These are phyloP conservation scores for Telenomus remus DNA, from an alignment of 1,140 invertebrate genomes.

Conservation along the genomic window DNA sequence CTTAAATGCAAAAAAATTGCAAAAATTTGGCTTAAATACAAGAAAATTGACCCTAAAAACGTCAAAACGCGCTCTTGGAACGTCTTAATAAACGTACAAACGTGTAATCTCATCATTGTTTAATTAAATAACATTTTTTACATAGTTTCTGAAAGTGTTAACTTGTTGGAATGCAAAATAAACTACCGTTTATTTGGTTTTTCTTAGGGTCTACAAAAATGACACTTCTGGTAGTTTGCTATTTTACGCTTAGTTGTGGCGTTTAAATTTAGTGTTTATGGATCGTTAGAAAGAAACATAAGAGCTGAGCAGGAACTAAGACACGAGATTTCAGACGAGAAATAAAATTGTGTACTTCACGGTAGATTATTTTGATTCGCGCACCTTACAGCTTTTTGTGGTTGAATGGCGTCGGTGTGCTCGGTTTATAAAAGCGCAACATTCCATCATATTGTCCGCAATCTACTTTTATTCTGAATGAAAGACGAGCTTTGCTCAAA, in stretches of 20 bases:
- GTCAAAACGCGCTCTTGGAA: too few species aligned
- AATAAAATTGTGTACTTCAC: not conserved
- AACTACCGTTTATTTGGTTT: constrained; percentile 21
- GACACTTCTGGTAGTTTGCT: not conserved
- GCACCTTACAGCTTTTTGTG: constrained; percentile 4
- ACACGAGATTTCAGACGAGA: not conserved
- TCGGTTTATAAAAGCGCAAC: constrained; percentile 34
- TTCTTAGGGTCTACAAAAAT: not conserved
- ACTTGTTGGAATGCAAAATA: constrained; percentile 34
- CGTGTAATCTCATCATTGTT: constrained; percentile 15
- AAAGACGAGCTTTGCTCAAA: constrained; percentile 25
- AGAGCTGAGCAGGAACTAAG: not conserved
- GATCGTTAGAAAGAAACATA: not conserved
- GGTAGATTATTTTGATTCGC: constrained; percentile 39
- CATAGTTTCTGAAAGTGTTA: constrained; percentile 35
- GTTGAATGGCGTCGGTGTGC: constrained; percentile 17
- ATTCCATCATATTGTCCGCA: constrained; percentile 29
- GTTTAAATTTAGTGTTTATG: too few species aligned
- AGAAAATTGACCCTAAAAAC: too few species aligned
- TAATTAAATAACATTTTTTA: constrained; percentile 40
- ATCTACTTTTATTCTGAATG: constrained; percentile 25
- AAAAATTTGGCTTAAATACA: too few species aligned
- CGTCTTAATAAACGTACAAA: too few species aligned
- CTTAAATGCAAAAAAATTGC: too few species aligned
- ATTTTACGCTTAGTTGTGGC: too few species aligned